Evolutionary conservation across 2,113 vertebrate genomes (phyloP).

Genomic region (Chamaetylas fuelleborni): DNA sequence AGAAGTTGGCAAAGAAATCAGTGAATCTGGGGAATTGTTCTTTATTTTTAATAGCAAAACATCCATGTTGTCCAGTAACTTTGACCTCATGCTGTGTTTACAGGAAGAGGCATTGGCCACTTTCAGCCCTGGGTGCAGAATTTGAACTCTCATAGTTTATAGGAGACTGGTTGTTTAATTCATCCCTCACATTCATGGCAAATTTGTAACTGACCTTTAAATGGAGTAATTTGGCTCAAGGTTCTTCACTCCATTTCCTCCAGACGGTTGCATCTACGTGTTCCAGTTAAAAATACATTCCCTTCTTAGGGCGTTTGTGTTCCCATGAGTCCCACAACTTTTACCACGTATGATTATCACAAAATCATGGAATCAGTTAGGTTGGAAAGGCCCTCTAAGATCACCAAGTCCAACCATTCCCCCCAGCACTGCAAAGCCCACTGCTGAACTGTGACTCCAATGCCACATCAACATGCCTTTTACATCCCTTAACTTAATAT

Average conservation of each 20-base stretch:
- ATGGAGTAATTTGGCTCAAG: not conserved
- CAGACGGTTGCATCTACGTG: not conserved
- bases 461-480: not conserved
- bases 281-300: not conserved
- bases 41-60: not conserved
- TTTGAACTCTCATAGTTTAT: conserved; percentile 27
- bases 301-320: not conserved
- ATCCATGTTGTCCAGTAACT: not conserved
- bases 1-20: not conserved
- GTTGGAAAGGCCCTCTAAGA: not conserved
- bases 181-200: not conserved
- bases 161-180: not conserved
- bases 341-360: not conserved
- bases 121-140: not conserved
- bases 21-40: not conserved
- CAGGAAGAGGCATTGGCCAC: not conserved
- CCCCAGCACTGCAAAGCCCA: not conserved
- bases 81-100: conserved; percentile 8
- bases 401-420: not conserved
- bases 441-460: not conserved
- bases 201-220: not conserved
- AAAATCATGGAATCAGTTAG: not conserved
- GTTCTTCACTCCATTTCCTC: not conserved
- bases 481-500: not conserved
- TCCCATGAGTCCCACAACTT: not conserved